Conservation (phyloP, 2,797 vertebrate species). For the Erethizon dorsatum region DNA sequence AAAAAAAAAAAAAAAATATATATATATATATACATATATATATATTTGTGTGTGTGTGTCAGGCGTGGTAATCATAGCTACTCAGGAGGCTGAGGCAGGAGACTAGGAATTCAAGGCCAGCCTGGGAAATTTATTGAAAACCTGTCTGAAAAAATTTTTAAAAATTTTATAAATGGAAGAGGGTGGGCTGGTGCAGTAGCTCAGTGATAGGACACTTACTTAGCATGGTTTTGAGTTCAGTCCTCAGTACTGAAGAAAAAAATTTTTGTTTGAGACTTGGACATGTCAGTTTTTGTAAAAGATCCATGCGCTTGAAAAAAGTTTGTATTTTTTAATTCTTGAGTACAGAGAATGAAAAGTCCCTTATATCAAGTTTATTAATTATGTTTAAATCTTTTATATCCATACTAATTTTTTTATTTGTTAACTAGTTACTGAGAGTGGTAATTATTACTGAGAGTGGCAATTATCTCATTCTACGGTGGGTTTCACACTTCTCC, state of each 20-base stretch:
- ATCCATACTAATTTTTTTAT: not conserved
- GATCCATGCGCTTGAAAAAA: not conserved
- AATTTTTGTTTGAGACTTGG: not conserved
- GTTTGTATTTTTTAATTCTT: not conserved
- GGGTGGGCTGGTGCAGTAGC: not conserved
- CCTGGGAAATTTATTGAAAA: not conserved
- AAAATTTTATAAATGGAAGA: not conserved
- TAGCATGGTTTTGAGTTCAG: not conserved
- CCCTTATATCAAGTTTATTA: not conserved
- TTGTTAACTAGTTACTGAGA: not conserved
- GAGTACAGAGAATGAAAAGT: not conserved
- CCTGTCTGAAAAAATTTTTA: not conserved
- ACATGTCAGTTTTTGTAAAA: slow-evolving; percentile 31
- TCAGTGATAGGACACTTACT: not conserved
- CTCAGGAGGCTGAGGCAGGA: not conserved
- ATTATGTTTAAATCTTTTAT: not conserved
- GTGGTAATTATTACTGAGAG: no score
- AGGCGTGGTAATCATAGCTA: not conserved
- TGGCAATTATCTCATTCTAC: not conserved
- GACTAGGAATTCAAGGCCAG: not conserved
- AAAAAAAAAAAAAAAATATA: no score
- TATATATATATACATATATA: no score
- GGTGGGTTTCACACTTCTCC: not conserved
- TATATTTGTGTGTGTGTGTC: not conserved
- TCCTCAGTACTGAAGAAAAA: not conserved